Conservation (phyloP, 2,113 vertebrate species). For the Megalops atlanticus region DNA sequence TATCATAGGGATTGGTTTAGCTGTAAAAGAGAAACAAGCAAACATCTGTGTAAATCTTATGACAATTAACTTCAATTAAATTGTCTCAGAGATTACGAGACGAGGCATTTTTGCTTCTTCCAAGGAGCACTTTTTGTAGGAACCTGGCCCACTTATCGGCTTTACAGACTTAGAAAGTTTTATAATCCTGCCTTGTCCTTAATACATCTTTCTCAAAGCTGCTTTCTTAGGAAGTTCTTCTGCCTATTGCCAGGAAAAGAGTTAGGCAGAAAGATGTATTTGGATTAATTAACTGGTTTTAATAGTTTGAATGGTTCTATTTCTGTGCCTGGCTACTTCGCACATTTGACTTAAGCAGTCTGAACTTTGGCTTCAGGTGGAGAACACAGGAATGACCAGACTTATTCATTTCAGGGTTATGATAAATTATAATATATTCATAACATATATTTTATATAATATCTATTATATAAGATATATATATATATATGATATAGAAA, state of each 20-base stretch:
- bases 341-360: not conserved
- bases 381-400: not conserved
- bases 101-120: not conserved
- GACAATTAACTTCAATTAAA: not conserved
- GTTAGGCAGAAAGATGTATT: not conserved
- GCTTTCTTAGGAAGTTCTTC: not conserved
- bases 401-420: not conserved
- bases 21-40: not conserved
- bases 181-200: not conserved
- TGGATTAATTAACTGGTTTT: not conserved
- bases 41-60: not conserved
- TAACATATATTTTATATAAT: no score
- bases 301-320: not conserved
- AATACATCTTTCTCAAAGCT: not conserved
- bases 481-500: no score
- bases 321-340: not conserved
- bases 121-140: not conserved
- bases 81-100: not conserved
- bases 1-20: no score
- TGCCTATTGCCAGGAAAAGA: not conserved
- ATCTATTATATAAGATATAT: no score
- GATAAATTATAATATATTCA: not conserved
- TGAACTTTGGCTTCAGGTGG: not conserved
- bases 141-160: not conserved
- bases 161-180: conserved; percentile 3